Evolutionary conservation across 2,113 vertebrate genomes (phyloP).

Genomic region (Macquaria ambigua): DNA sequence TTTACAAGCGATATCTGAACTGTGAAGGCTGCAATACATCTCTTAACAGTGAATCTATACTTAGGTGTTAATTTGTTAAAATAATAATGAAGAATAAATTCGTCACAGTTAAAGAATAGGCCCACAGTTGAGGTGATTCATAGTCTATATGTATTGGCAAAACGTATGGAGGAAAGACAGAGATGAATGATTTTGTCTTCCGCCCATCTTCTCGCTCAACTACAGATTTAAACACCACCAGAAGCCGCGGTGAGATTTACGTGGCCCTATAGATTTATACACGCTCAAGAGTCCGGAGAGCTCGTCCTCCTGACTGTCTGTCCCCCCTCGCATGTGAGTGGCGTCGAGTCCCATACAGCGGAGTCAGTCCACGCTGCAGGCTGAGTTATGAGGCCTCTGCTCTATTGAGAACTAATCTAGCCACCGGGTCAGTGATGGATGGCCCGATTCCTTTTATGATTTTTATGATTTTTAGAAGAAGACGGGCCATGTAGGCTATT

Average conservation of each 20-base stretch:
- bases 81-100: not conserved
- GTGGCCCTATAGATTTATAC: slow-evolving; percentile 7
- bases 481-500: not conserved
- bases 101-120: not conserved
- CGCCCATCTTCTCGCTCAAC: not conserved
- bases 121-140: no score
- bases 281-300: not conserved
- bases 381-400: slow-evolving; percentile 58
- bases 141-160: not conserved
- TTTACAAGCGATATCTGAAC: not conserved
- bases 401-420: slow-evolving; percentile 45
- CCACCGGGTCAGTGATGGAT: slow-evolving; percentile 43
- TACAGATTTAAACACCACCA: not conserved
- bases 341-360: not conserved
- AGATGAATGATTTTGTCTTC: not conserved
- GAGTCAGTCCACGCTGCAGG: not conserved
- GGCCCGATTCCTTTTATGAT: slow-evolving; percentile 17
- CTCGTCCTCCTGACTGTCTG: not conserved
- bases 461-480: slow-evolving; percentile 34
- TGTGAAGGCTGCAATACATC: not conserved
- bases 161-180: not conserved
- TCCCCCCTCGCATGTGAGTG: not conserved
- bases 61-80: not conserved
- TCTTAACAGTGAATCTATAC: not conserved
- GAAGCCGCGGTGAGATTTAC: slow-evolving; percentile 1